These are phyloP conservation scores for Luehdorfia chinensis DNA, from an alignment of 1,140 invertebrate species.

Conservation along the genomic window DNA sequence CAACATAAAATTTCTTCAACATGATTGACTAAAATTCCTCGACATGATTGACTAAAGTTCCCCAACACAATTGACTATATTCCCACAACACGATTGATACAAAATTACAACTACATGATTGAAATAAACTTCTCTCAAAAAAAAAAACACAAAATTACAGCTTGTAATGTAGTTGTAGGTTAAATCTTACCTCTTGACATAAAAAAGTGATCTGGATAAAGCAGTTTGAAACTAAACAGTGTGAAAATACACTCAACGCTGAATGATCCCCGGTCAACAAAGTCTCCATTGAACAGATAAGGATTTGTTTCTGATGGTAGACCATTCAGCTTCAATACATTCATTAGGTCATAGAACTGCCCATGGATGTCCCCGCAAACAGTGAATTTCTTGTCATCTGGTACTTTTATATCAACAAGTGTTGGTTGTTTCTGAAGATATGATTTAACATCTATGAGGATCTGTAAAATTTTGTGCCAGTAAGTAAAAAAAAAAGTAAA, in stretches of 20 bases:
- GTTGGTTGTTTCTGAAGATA: constrained; percentile 91
- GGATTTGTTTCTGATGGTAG: constrained; percentile 96
- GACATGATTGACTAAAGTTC: too few species aligned
- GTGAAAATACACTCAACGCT: constrained; percentile 99
- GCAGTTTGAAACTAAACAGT: constrained; percentile 97
- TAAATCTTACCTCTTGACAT: constrained; percentile 96
- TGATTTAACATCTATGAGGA: constrained; percentile 93
- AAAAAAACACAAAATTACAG: too few species aligned
- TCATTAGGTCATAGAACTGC: constrained; percentile 98
- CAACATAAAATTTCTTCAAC: too few species aligned
- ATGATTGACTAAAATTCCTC: too few species aligned
- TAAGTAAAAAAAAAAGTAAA: too few species aligned
- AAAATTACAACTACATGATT: too few species aligned
- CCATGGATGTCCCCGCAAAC: constrained; percentile 99
- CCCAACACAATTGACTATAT: too few species aligned
- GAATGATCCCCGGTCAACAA: constrained; percentile 99
- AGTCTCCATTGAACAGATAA: constrained; percentile 99
- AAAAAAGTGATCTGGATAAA: constrained; percentile 98
- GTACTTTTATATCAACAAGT: constrained; percentile 93
- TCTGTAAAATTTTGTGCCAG: constrained; percentile 80
- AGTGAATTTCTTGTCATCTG: constrained; percentile 95
- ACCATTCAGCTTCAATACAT: constrained; percentile 98
- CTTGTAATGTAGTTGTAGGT: too few species aligned
- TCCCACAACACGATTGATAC: too few species aligned
- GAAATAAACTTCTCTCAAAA: too few species aligned